Conservation (phyloP, 2,113 vertebrate species). For the Junco hyemalis region DNA sequence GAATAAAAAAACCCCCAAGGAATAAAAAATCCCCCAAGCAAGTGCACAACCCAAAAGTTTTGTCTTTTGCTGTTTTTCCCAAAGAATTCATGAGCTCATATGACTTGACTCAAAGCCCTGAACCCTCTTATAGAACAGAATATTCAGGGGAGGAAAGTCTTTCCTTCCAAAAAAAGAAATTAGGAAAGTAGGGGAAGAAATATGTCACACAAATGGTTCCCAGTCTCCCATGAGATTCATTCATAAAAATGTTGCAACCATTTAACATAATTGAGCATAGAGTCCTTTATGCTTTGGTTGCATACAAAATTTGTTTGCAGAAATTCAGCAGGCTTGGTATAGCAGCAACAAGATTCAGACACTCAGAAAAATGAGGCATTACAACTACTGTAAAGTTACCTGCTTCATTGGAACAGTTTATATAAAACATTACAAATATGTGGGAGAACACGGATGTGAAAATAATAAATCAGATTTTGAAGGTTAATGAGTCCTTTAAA, state of each 20-base stretch:
- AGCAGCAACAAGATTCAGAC: neutral
- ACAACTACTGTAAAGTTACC: neutral
- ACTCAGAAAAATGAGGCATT: neutral
- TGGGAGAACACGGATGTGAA: neutral
- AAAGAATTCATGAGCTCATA: no score
- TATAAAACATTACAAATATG: neutral
- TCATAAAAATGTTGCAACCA: neutral
- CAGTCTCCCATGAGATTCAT: neutral
- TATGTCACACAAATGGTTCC: neutral
- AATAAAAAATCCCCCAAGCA: rapidly evolving
- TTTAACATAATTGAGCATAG: neutral
- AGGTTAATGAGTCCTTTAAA: constrained; percentile 34
- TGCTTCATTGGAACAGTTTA: neutral
- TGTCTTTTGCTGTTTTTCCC: no score
- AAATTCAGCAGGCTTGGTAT: neutral
- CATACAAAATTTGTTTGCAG: neutral
- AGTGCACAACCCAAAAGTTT: no score
- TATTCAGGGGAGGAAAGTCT: no score
- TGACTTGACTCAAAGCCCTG: no score
- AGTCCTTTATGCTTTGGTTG: neutral
- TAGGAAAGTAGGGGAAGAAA: neutral
- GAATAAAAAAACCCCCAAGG: neutral
- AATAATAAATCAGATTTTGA: constrained; percentile 41
- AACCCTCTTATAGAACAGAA: no score
- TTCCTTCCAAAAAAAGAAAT: neutral